A percentile compares a stretch with the other conserved stretches of the same genome.
phyloP scores from a whole-genome alignment of 2,888 invertebrate genomes.

The Spicauda simplicius region DNA sequence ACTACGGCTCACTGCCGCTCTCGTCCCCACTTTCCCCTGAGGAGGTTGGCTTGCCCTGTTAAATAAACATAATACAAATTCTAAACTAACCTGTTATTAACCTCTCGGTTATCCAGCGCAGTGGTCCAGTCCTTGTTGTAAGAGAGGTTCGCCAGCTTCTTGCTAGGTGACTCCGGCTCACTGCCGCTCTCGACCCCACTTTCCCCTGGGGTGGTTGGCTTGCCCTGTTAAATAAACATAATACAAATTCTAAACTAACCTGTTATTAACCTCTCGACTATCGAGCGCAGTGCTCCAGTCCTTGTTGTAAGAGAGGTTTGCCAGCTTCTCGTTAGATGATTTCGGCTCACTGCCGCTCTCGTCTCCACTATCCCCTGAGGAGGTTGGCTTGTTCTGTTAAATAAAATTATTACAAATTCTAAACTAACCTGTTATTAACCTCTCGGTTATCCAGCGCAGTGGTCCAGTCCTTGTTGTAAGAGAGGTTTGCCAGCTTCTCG shows the following conservation, averaged over 20 bases:
- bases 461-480: constrained; percentile 63
- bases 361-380: constrained; percentile 81
- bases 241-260: too few species aligned
- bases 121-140: constrained; percentile 64
- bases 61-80: too few species aligned
- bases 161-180: too few species aligned
- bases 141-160: constrained; percentile 62
- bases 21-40: too few species aligned
- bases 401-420: neutral
- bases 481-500: constrained; percentile 65
- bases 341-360: constrained; percentile 82
- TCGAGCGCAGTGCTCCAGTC: constrained; percentile 61
- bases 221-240: too few species aligned
- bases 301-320: constrained; percentile 58
- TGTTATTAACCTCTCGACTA: constrained; percentile 53
- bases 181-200: too few species aligned
- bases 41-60: too few species aligned
- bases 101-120: constrained; percentile 54
- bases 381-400: constrained; percentile 75
- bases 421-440: constrained; percentile 53
- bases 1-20: too few species aligned
- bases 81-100: constrained; percentile 61
- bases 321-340: constrained; percentile 73
- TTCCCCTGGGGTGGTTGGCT: too few species aligned
- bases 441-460: constrained; percentile 54